Evolutionary conservation across 1,140 invertebrate species (phyloP).

Genomic region (Oryctes rhinoceros): DNA sequence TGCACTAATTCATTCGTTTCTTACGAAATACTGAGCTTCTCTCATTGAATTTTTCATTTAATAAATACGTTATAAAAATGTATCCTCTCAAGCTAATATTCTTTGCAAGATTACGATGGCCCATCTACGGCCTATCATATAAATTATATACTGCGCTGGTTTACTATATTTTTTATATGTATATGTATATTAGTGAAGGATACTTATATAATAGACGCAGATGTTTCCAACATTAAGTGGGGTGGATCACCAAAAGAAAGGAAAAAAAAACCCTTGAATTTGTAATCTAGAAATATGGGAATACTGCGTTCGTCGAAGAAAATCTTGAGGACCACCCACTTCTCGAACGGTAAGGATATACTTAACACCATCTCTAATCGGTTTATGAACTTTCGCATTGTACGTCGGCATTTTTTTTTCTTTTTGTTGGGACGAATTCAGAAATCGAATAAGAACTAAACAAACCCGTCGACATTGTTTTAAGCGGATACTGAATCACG

Average conservation of each 20-base stretch:
- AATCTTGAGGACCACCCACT: constrained; percentile 7
- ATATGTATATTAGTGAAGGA: too few species aligned
- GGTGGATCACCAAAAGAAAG: not conserved
- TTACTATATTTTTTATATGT: not conserved
- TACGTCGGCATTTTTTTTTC: not conserved
- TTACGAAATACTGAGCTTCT: too few species aligned
- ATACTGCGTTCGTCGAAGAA: not conserved
- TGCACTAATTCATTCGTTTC: too few species aligned
- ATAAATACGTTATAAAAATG: too few species aligned
- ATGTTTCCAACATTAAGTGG: not conserved
- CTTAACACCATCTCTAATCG: constrained; percentile 23
- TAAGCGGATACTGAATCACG: constrained; percentile 27
- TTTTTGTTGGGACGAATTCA: not conserved
- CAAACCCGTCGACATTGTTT: not conserved
- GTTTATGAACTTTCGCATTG: constrained; percentile 10
- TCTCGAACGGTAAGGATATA: not conserved
- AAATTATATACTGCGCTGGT: too few species aligned
- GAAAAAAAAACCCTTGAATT: not conserved
- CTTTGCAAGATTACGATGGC: too few species aligned
- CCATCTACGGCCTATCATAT: too few species aligned
- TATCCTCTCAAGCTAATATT: too few species aligned
- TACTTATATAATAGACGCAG: not conserved
- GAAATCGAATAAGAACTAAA: not conserved
- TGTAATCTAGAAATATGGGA: not conserved
- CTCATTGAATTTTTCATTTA: too few species aligned